Evolutionary conservation across 2,113 vertebrate species (phyloP).

Genomic region (Alectura lathami): DNA sequence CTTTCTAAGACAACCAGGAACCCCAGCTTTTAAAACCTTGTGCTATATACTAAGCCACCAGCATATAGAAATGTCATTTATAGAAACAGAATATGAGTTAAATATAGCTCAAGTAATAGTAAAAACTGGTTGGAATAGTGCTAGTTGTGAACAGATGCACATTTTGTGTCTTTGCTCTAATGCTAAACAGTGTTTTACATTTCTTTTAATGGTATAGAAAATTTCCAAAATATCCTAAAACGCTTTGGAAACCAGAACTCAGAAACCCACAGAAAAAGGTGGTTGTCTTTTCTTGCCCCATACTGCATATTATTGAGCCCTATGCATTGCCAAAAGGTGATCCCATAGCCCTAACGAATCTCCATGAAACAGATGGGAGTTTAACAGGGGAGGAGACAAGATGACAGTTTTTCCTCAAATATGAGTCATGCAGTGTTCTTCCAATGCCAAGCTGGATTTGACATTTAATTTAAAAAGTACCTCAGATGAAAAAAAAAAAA

Average conservation of each 20-base stretch:
- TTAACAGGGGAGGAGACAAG: slow-evolving; percentile 57
- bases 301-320: background rate
- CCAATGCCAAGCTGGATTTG: slow-evolving; percentile 42
- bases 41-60: background rate
- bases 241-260: background rate
- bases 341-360: slow-evolving; percentile 59
- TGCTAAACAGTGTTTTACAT: background rate
- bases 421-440: slow-evolving; percentile 18
- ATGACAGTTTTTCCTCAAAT: slow-evolving; percentile 65
- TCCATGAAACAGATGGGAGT: slow-evolving; percentile 19
- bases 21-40: background rate
- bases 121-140: background rate
- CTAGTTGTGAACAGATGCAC: background rate
- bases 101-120: background rate
- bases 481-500: background rate
- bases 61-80: background rate
- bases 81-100: background rate
- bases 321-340: slow-evolving; percentile 35
- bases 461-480: slow-evolving; percentile 67
- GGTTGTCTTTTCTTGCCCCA: background rate
- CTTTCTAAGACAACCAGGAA: background rate
- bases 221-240: background rate
- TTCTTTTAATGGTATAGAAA: slow-evolving; percentile 1
- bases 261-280: background rate
- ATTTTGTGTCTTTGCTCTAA: background rate